A percentile compares a stretch with the other conserved stretches of the same genome.
Evolutionary conservation across 2,113 vertebrate species (phyloP).

Genomic region (Bostrychus sinensis): DNA sequence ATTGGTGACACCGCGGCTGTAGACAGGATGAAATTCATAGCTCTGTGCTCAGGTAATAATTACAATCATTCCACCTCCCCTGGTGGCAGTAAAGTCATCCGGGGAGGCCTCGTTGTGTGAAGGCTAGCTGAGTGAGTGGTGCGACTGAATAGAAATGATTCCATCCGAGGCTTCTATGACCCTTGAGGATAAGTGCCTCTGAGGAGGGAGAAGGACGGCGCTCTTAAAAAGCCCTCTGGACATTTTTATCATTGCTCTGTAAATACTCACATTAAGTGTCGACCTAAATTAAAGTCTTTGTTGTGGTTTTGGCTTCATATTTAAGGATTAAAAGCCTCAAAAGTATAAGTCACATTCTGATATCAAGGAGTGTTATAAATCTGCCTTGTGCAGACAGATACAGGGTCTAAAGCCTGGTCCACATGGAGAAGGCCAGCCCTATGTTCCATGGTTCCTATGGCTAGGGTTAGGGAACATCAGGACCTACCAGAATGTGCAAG

Average conservation of each 20-base stretch:
- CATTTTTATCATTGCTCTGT: slow-evolving; percentile 6
- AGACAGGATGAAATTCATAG: slow-evolving; percentile 36
- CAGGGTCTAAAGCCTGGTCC: too few species aligned
- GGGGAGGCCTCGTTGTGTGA: slow-evolving; percentile 17
- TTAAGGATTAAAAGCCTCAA: background rate
- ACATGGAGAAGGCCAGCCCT: too few species aligned
- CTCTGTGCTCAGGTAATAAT: slow-evolving; percentile 49
- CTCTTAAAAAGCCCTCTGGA: background rate
- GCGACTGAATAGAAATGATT: slow-evolving; percentile 33
- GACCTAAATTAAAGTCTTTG: background rate
- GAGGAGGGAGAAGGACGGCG: slow-evolving; percentile 20
- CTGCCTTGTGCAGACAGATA: too few species aligned
- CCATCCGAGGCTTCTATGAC: slow-evolving; percentile 21
- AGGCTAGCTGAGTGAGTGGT: slow-evolving; percentile 31
- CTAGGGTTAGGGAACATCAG: too few species aligned
- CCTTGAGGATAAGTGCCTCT: slow-evolving; percentile 27
- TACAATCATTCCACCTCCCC: slow-evolving; percentile 43
- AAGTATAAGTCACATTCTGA: too few species aligned
- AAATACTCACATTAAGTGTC: background rate
- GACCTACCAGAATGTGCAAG: too few species aligned
- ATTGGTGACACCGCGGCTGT: slow-evolving; percentile 33
- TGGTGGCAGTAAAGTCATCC: slow-evolving; percentile 31
- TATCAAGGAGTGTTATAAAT: too few species aligned
- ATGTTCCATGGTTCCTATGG: too few species aligned
- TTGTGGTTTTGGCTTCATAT: background rate